These are phyloP conservation scores for Crioceris asparagi DNA, from an alignment of 2,888 invertebrate genomes.

Conservation along the genomic window DNA sequence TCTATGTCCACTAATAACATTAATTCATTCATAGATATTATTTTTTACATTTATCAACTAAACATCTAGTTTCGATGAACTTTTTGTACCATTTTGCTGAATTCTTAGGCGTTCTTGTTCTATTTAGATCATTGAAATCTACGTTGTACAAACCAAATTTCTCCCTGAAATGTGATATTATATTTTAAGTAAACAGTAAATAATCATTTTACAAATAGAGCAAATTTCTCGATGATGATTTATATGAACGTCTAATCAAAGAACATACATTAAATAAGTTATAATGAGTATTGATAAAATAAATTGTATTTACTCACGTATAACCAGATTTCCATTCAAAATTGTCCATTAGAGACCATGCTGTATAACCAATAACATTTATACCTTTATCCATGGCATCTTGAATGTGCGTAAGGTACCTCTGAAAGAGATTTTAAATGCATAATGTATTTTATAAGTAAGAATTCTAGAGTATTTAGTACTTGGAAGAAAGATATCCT, in stretches of 20 bases:
- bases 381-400: constrained; percentile 26
- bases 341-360: constrained; percentile 28
- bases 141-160: constrained; percentile 61
- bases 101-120: constrained; percentile 51
- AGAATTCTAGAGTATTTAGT: too few species aligned
- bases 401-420: constrained; percentile 39
- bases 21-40: too few species aligned
- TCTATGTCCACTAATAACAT: too few species aligned
- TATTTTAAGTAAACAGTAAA: neutral
- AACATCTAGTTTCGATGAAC: constrained; percentile 36
- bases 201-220: neutral
- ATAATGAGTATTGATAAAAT: too few species aligned
- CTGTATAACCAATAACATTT: constrained; percentile 14
- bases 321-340: constrained; percentile 39
- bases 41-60: constrained; percentile 15
- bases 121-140: constrained; percentile 48
- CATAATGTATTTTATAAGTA: too few species aligned
- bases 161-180: constrained; percentile 39
- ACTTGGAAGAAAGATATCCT: too few species aligned
- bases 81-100: constrained; percentile 49
- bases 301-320: constrained; percentile 37
- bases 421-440: too few species aligned
- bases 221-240: too few species aligned
- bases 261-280: too few species aligned
- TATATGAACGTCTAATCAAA: too few species aligned